phyloP scores from a whole-genome alignment of 92 coral and sea anemone species.

The Phenganax marumi region DNA sequence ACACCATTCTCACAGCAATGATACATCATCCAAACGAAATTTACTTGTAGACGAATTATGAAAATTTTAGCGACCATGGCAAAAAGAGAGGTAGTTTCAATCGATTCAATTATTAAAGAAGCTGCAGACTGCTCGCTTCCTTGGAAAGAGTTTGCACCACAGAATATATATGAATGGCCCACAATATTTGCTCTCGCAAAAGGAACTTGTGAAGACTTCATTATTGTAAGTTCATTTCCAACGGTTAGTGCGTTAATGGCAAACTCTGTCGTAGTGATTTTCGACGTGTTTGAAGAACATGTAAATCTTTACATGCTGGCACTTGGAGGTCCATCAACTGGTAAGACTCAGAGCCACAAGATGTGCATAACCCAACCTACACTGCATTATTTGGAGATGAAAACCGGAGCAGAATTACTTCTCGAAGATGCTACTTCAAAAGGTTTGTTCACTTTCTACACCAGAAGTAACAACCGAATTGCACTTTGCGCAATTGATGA shows the following conservation, averaged over 20 bases:
- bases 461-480: constrained; percentile 38
- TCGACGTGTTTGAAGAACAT: constrained; percentile 46
- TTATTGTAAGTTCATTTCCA: constrained; percentile 34
- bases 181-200: constrained; percentile 31
- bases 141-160: constrained; percentile 42
- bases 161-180: constrained; percentile 15
- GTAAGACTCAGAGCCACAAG: constrained; percentile 36
- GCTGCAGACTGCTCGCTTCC: constrained; percentile 41
- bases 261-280: constrained; percentile 28
- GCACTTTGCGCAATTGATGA: constrained; percentile 54
- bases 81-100: constrained; percentile 24
- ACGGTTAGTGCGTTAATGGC: constrained; percentile 19
- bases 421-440: constrained; percentile 50
- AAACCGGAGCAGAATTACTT: constrained; percentile 28
- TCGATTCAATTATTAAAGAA: constrained; percentile 31
- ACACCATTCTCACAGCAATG: too few relatives aligned
- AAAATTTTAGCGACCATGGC: constrained; percentile 18
- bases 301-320: constrained; percentile 41
- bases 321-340: constrained; percentile 41
- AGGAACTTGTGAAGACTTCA: constrained; percentile 40
- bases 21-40: not conserved
- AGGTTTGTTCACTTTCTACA: constrained; percentile 44
- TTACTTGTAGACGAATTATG: not conserved
- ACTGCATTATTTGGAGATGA: constrained; percentile 12
- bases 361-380: constrained; percentile 25